Evolutionary conservation across 2,113 vertebrate genomes (phyloP), one percentile per base, ranked within the genome.

Genomic region (Verasper variegatus): DNA sequence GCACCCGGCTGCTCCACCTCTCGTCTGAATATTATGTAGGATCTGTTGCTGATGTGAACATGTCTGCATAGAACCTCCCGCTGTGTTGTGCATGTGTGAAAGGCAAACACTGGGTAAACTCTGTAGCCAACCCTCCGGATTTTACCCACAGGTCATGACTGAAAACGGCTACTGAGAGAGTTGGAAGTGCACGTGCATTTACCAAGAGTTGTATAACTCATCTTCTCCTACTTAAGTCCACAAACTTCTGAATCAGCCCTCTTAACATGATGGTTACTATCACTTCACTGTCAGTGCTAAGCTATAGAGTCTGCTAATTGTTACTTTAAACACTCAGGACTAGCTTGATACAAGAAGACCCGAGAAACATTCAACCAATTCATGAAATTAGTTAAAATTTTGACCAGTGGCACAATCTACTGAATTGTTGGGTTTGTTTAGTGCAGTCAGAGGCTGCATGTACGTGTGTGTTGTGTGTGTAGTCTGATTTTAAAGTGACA

Each of bases 381-480:
- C 3, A 40, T 18, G 8, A 23, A 5, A 13, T 14, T 24, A 17
- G 23, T 5, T 2, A 23, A 42, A 3, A 35, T 31, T 18, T 58
- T 71, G 58, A 63, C 63, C 57, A 31, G 26, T 63, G 74, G 54
- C 18, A 47, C 69, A 69, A 47, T 73, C 64, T 35, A 6, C n/a
- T 59, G 1, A 70, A 42, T 15, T 15, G 17, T 9, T 42, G 52
- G 3, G 3, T 20, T 26, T 35, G 15, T 58, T 20, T 24, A 24
- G 31, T 6, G 23, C 21, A 42, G 62, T 13, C 27, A 18, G 12
- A 26, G 21, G 8, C 2, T 56, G 35, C 1, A 0, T 66, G 76
- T 61, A 15, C 54, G 4, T 49, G 3, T 2, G 24, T 40, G 61
- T 8, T 57, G 12, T 61, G 62, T 20, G 24, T 60, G 18, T 18